Evolutionary conservation across 2,113 vertebrate species (phyloP).

Genomic region (Vombatus ursinus): DNA sequence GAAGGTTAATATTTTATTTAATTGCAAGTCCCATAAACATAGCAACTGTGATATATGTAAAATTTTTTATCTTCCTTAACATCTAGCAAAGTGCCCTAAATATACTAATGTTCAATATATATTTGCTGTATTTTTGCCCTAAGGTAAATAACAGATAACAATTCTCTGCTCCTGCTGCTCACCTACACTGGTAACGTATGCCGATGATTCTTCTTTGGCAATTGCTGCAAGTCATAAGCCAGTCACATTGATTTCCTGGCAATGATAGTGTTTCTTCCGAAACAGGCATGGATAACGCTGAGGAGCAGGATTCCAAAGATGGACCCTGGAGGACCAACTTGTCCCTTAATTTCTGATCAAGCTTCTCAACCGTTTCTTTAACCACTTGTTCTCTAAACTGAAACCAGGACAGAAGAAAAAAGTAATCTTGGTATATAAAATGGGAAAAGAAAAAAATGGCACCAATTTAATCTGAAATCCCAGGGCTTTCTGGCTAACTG

Average conservation of each 20-base stretch:
- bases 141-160: neutral
- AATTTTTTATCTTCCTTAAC: neutral
- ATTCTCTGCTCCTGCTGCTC: neutral
- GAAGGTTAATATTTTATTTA: neutral
- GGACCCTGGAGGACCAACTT: conserved; percentile 89
- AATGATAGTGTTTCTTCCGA: conserved; percentile 64
- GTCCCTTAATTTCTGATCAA: conserved; percentile 93
- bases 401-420: neutral
- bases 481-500: neutral
- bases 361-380: conserved; percentile 94
- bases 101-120: neutral
- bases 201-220: conserved; percentile 92
- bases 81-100: neutral
- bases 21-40: neutral
- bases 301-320: conserved; percentile 66
- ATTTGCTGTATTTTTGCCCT: neutral
- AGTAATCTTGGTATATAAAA: neutral
- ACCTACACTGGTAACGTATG: conserved; percentile 98
- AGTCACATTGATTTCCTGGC: conserved; percentile 80
- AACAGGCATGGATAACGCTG: conserved; percentile 63
- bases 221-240: conserved; percentile 91
- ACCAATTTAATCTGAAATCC: neutral
- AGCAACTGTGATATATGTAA: neutral
- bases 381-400: conserved; percentile 98
- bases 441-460: conserved; percentile 12